Base-by-base conservation (phyloP, 1,140 invertebrate genomes). In the Calephelis nemesis region DNA sequence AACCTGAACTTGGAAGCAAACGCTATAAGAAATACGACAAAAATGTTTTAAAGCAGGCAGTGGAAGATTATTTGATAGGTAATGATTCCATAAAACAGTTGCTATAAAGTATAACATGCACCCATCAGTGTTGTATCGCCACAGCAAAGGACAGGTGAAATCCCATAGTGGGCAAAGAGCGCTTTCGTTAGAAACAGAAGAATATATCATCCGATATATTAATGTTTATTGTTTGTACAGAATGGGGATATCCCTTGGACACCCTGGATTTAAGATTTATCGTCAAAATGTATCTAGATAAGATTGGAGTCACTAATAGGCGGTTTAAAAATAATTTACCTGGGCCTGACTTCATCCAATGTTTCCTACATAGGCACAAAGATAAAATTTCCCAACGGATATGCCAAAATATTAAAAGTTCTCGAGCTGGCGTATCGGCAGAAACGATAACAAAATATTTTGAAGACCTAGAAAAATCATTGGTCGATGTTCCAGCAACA, bases 311-410 rank as follows among this genome's bases (percentile, higher is more conserved):
- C 9, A 65, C 64, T 6, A 54, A 67, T 50, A 72, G 69, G 63
- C 65, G 15, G 15, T 84, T 84, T 67, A 78, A 78, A 75, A 69
- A 78, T 63, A 83, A 83, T 67, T 73, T 79, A 15, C 78, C 77
- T 66, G 74, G 79, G 12, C 67, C 58, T 7, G 74, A 85, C 65
- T 82, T 72, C 39, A 52, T 72, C 13, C 50, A 64, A 62, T 48
- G 54, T 60, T 84, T 84, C 60, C 45, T 85, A 49, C 13, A 52
- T 19, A 75, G 84, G 30, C 82, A 87, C 15, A 19, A 19, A 19
- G 15, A 19, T 19, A 19, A 19, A 19, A 19, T 19, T 19, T 19
- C 15, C 15, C 15, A 19, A 19, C 15, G 15, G 15, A 19, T 19
- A 19, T 19, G 15, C 15, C 15, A 19, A 19, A 19, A 19, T 1